Conservation (phyloP, 2,113 vertebrate species). For the Tachuris rubrigastra region DNA sequence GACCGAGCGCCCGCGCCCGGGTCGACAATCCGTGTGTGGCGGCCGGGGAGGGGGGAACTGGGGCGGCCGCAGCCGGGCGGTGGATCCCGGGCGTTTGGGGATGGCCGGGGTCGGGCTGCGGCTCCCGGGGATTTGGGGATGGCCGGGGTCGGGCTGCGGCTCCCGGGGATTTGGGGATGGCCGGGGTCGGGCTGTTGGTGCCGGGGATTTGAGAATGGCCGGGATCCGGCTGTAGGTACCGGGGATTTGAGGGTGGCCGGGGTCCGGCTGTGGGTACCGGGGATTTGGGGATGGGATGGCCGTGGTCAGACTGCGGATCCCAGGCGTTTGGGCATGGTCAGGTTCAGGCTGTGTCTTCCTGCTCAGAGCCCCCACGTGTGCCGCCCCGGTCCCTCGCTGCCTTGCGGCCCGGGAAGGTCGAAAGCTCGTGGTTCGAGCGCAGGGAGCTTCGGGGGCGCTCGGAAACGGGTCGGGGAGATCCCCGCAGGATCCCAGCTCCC, state of each 20-base stretch:
- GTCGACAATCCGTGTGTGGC: background rate
- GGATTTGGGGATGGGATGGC: too few relatives aligned
- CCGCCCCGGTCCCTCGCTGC: too few relatives aligned
- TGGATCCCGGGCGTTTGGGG: too few relatives aligned
- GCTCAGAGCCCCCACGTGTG: background rate
- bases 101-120: accelerated
- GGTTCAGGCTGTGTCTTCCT: too few relatives aligned
- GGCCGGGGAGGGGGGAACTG: too few relatives aligned
- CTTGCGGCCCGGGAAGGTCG: background rate
- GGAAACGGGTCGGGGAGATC: background rate
- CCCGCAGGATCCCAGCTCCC: background rate
- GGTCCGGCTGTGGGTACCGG: accelerated
- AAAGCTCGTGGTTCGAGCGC: background rate
- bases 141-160: background rate
- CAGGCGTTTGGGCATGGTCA: too few relatives aligned
- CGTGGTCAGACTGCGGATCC: too few relatives aligned
- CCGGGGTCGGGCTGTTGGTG: background rate
- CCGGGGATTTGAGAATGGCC: too few relatives aligned
- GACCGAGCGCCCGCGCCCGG: background rate
- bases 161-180: too few relatives aligned
- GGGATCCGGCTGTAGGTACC: too few relatives aligned
- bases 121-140: background rate
- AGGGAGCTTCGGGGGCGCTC: too few relatives aligned
- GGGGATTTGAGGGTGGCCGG: background rate
- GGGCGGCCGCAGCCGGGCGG: background rate